Evolutionary conservation across 2,888 invertebrate genomes (phyloP).

Genomic region (Drosophila barbarae): DNA sequence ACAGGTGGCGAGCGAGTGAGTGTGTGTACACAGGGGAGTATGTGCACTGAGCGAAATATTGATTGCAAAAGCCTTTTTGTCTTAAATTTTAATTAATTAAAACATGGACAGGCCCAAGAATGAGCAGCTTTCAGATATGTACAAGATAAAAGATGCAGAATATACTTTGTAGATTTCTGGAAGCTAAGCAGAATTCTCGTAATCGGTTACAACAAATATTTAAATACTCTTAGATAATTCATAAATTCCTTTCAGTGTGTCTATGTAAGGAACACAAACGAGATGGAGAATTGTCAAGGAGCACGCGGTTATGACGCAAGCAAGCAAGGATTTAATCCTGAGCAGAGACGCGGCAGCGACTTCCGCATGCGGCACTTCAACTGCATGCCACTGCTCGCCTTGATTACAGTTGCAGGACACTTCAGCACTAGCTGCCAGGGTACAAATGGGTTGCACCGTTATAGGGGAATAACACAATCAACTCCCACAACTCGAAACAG

Average conservation of each 20-base stretch:
- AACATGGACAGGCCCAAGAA: not conserved
- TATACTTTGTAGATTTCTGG: no score
- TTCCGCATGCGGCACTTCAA: constrained; percentile 41
- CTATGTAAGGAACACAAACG: constrained; percentile 1
- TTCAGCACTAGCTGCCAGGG: constrained; percentile 16
- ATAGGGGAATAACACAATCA: not conserved
- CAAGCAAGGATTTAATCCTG: constrained; percentile 28
- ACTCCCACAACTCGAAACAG: not conserved
- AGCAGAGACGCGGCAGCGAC: constrained; percentile 30
- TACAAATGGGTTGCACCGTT: constrained; percentile 3
- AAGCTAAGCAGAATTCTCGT: no score
- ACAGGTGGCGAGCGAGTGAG: constrained; percentile 45
- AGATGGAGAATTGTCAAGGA: constrained; percentile 13
- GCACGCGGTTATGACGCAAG: constrained; percentile 33
- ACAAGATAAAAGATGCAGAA: no score
- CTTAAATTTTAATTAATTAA: not conserved
- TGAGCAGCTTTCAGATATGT: no score
- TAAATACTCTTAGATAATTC: no score
- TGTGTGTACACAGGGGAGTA: constrained; percentile 18
- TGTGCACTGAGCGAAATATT: constrained; percentile 9
- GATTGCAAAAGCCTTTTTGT: not conserved
- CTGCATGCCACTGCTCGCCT: constrained; percentile 31
- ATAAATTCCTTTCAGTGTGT: constrained; percentile 7
- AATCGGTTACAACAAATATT: no score
- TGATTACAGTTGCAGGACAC: constrained; percentile 37